A percentile compares a stretch with the other conserved stretches of the same genome.
Evolutionary conservation across 2,888 invertebrate genomes (phyloP).

Genomic region (Azorinus chamasolen): DNA sequence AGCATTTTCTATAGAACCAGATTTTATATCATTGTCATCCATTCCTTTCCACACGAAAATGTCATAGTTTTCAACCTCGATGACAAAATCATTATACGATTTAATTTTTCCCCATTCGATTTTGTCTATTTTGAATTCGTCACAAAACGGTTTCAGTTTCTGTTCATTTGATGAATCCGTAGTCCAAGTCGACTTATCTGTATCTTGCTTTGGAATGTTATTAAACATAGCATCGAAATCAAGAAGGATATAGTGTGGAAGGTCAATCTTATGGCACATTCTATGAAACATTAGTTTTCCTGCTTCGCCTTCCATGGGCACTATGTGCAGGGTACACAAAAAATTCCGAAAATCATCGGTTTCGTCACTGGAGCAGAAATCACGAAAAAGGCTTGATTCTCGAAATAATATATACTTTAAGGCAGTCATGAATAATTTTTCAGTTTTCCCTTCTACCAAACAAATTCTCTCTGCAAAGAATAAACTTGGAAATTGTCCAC

Average conservation of each 20-base stretch:
- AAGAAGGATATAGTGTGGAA: constrained; percentile 1
- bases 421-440: constrained; percentile 3
- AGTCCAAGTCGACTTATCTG: neutral
- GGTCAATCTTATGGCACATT: constrained; percentile 4
- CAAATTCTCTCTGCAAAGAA: constrained; percentile 6
- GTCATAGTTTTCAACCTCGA: neutral
- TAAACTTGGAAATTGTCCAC: constrained; percentile 9
- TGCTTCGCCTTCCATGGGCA: constrained; percentile 2
- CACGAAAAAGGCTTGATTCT: neutral
- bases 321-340: constrained; percentile 8
- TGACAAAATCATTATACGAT: neutral
- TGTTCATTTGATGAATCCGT: neutral
- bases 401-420: neutral
- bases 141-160: neutral
- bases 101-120: neutral
- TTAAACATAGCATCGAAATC: constrained; percentile 6
- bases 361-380: neutral
- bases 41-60: constrained; percentile 8
- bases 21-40: neutral
- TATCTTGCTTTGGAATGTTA: neutral
- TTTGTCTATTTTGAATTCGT: neutral
- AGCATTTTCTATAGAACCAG: constrained; percentile 6
- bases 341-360: neutral
- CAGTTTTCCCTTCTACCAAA: constrained; percentile 5
- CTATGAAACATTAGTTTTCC: constrained; percentile 1